These are phyloP conservation scores for Meloidogyne chitwoodi DNA, from an alignment of 1,140 invertebrate species.

Conservation along the genomic window DNA sequence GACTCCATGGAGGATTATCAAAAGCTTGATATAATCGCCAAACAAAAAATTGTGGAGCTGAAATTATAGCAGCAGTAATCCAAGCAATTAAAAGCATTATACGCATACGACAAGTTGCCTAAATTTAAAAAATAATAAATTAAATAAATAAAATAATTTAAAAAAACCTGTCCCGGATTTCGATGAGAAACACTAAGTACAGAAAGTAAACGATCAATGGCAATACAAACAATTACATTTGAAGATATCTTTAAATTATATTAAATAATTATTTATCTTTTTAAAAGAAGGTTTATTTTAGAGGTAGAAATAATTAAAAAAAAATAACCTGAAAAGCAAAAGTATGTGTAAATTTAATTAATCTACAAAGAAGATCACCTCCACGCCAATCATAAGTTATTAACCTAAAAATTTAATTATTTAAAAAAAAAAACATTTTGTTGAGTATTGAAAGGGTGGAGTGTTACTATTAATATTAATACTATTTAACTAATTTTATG, in stretches of 20 bases:
- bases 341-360: slow-evolving; percentile 57
- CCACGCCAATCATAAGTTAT: slow-evolving; percentile 49
- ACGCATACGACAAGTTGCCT: slow-evolving; percentile 45
- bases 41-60: slow-evolving; percentile 49
- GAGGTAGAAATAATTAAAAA: background rate
- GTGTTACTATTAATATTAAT: no score
- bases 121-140: background rate
- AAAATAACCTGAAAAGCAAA: slow-evolving; percentile 52
- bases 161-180: slow-evolving; percentile 34
- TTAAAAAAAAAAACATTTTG: slow-evolving; percentile 43
- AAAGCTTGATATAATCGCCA: slow-evolving; percentile 52
- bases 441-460: no score
- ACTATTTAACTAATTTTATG: no score
- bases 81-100: slow-evolving; percentile 52
- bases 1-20: slow-evolving; percentile 51
- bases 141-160: background rate
- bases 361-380: slow-evolving; percentile 53
- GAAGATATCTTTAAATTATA: slow-evolving; percentile 56
- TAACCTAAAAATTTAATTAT: background rate
- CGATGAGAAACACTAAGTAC: slow-evolving; percentile 51
- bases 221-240: slow-evolving; percentile 68
- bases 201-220: slow-evolving; percentile 52
- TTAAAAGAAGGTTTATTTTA: slow-evolving; percentile 3
- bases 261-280: no score
- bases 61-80: slow-evolving; percentile 49